phyloP scores from a whole-genome alignment of 2,888 invertebrate genomes.

The Platynereis dumerilii region DNA sequence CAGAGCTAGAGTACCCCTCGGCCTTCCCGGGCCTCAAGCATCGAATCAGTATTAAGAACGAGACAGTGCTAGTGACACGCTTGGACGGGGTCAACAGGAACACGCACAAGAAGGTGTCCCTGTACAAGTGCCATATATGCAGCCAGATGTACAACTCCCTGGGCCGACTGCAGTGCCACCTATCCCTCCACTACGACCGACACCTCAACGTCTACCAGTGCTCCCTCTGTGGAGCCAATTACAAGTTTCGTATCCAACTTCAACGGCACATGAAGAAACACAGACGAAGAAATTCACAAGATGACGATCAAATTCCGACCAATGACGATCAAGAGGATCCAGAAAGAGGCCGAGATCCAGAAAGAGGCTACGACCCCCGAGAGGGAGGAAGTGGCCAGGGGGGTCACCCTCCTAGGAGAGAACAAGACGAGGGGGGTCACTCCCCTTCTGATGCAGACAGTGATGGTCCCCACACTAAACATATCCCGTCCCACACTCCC shows the following conservation, averaged over 20 bases:
- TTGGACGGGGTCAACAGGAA: conserved; percentile 53
- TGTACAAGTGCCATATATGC: conserved; percentile 61
- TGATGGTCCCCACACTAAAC: too few species aligned
- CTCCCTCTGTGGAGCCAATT: conserved; percentile 52
- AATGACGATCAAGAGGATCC: too few species aligned
- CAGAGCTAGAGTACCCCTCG: conserved; percentile 20
- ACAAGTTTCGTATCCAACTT: conserved; percentile 52
- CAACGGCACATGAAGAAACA: conserved; percentile 42
- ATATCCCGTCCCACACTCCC: too few species aligned
- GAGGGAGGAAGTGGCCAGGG: not conserved
- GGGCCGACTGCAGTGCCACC: conserved; percentile 54
- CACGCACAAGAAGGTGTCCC: conserved; percentile 50
- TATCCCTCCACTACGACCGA: conserved; percentile 55
- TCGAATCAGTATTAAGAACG: conserved; percentile 47
- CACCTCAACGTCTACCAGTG: conserved; percentile 52
- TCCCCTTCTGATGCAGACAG: too few species aligned
- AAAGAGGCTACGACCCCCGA: not conserved
- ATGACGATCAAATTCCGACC: too few species aligned
- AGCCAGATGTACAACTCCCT: conserved; percentile 53
- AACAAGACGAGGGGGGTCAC: too few species aligned
- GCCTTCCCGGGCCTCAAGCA: conserved; percentile 28
- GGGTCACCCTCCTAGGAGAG: not conserved
- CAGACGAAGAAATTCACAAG: too few species aligned
- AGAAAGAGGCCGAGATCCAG: not conserved
- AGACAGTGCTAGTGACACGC: conserved; percentile 55